phyloP scores from a whole-genome alignment of 2,888 invertebrate species.

The Omphaloscelis lunosa region DNA sequence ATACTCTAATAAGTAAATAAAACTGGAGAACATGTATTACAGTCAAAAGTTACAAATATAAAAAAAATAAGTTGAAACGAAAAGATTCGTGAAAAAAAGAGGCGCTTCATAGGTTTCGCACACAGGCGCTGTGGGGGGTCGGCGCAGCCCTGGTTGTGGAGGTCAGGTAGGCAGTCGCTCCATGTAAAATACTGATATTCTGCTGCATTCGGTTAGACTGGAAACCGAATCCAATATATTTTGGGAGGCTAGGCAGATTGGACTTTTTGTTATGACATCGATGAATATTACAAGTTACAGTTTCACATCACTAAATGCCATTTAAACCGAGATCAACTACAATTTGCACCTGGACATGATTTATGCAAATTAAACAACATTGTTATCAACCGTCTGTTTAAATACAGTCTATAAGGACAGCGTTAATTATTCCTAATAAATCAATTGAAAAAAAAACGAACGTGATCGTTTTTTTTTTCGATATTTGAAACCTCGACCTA shows the following conservation, averaged over 20 bases:
- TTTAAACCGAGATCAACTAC: conserved; percentile 3
- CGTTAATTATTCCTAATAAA: background rate
- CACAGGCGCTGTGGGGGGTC: no score
- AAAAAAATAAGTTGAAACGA: no score
- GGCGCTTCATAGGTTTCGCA: no score
- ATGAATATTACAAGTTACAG: background rate
- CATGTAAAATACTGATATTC: background rate
- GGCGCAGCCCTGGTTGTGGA: no score
- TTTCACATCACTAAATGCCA: conserved; percentile 18
- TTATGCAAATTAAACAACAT: conserved; percentile 40
- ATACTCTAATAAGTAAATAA: no score
- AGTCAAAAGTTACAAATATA: no score
- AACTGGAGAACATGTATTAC: no score
- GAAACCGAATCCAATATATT: background rate
- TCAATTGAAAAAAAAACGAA: no score
- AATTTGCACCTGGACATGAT: conserved; percentile 33
- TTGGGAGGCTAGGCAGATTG: no score
- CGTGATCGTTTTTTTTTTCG: no score
- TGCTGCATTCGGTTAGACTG: background rate
- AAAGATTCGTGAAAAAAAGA: no score
- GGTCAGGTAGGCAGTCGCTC: background rate
- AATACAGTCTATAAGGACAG: conserved; percentile 26
- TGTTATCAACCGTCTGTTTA: conserved; percentile 18
- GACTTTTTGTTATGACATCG: background rate
- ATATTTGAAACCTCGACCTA: no score